These are phyloP conservation scores for Sitobion miscanthi DNA, from an alignment of 1,140 invertebrate species.

Conservation along the genomic window DNA sequence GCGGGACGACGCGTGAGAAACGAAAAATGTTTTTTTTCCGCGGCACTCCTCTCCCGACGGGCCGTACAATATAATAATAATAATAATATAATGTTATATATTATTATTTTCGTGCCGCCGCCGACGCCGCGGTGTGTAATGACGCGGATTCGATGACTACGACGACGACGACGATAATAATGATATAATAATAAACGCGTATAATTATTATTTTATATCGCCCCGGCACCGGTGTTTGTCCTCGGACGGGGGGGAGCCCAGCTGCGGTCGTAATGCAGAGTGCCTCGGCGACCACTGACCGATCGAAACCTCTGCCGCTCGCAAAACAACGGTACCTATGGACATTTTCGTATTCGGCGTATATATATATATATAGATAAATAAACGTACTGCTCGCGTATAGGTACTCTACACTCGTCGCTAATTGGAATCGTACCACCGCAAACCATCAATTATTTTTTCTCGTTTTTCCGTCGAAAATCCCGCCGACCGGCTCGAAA, in stretches of 20 bases:
- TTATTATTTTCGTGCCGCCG: background rate
- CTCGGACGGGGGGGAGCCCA: too few relatives aligned
- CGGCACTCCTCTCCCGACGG: slow-evolving; percentile 30
- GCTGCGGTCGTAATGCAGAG: too few relatives aligned
- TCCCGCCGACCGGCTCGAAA: background rate
- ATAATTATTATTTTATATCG: background rate
- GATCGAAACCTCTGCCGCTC: background rate
- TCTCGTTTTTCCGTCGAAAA: background rate
- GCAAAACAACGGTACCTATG: background rate
- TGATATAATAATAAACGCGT: background rate
- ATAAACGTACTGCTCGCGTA: background rate
- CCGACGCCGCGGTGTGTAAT: background rate
- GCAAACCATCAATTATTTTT: background rate
- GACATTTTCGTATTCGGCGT: background rate
- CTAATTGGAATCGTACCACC: background rate
- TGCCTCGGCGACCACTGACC: background rate
- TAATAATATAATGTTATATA: background rate
- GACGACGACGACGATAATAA: background rate
- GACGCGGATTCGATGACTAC: background rate
- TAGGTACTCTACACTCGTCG: background rate
- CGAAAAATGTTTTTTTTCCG: background rate
- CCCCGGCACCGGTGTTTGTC: too few relatives aligned
- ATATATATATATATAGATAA: background rate
- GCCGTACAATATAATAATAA: background rate
- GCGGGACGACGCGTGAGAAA: slow-evolving; percentile 50